Evolutionary conservation across 30 jellyfish, hydroid and myxozoan genomes (phyloP), one percentile per base, ranked within the genome.

Genomic region (Mastigias papua): DNA sequence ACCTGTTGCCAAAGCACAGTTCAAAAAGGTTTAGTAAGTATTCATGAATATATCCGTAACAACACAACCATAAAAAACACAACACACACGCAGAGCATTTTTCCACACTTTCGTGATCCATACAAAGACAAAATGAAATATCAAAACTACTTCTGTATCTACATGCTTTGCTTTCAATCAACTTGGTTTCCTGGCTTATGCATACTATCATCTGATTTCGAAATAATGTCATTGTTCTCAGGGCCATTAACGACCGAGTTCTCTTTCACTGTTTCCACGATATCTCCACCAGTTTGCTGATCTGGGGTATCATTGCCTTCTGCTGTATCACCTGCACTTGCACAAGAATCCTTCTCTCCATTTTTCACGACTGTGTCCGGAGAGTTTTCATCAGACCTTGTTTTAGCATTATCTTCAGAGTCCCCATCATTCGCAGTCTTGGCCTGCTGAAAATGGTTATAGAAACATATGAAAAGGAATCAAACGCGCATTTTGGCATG

Each of bases 21-120:
- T 42, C 54, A 42, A 4, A 4, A 42, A 15, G 13, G 13, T 42
- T 42, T 42, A 4, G 54, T 15, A 42, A 42, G 13, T 42, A 42
- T 42, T 42, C 54, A 42, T 42, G 54, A 42, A 42, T 42, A 42
- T 4, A n/a, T n/a, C n/a, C n/a, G 6, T 21, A 50, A 50, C 15
- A 7, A 62, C 27, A 34, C 8, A 67, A 20, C 78, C 22, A 67
- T 15, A 42, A 42, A n/a, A 42, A 4, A 42, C 54, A 42, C 54
- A 42, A 42, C 54, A 42, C 7, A 42, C 54, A 42, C 54, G 13
- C 54, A 42, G 19, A 42, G 19, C 74, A 63, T 23, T 2, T 63
- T 17, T 17, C 74, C 74, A 63, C 74, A 63, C 74, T 25, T 57
- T 20, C 13, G 31, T 27, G 37, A 63, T 63, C 74, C 35, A 27